These are phyloP conservation scores for Lasioglossum villosulum DNA, from an alignment of 2,888 invertebrate genomes.

Conservation along the genomic window DNA sequence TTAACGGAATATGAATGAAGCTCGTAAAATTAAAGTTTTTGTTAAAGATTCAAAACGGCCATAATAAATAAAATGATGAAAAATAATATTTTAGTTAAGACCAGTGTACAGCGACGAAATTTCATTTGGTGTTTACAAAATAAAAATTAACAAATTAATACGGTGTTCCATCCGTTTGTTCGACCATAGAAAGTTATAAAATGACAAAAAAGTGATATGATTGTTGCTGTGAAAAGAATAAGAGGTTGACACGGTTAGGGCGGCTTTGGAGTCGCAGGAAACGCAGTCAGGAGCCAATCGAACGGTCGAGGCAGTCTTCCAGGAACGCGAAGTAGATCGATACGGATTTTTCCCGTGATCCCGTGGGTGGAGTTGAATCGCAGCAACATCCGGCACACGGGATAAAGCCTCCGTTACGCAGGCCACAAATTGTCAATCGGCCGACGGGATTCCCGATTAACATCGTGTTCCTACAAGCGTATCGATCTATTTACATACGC, in stretches of 20 bases:
- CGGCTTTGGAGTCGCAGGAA: neutral
- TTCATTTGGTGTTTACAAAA: too few relatives aligned
- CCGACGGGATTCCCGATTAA: conserved; percentile 40
- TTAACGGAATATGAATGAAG: too few relatives aligned
- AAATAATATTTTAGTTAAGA: neutral
- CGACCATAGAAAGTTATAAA: too few relatives aligned
- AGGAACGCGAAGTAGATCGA: neutral
- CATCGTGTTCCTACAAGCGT: conserved; percentile 16
- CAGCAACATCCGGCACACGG: conserved; percentile 12
- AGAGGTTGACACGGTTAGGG: neutral
- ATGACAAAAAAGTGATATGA: neutral
- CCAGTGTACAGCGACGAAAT: too few relatives aligned
- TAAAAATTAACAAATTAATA: too few relatives aligned
- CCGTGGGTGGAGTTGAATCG: conserved; percentile 10
- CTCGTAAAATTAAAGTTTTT: too few relatives aligned
- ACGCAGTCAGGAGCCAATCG: neutral
- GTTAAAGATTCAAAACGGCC: too few relatives aligned
- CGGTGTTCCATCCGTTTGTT: too few relatives aligned
- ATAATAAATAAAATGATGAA: neutral
- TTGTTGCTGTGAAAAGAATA: neutral
- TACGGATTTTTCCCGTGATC: neutral
- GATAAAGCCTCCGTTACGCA: conserved; percentile 15
- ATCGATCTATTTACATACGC: conserved; percentile 32
- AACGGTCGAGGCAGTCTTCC: neutral
- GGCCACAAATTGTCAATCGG: conserved; percentile 34